These are phyloP conservation scores for Chitala chitala DNA, from an alignment of 2,113 vertebrate genomes.

Conservation along the genomic window DNA sequence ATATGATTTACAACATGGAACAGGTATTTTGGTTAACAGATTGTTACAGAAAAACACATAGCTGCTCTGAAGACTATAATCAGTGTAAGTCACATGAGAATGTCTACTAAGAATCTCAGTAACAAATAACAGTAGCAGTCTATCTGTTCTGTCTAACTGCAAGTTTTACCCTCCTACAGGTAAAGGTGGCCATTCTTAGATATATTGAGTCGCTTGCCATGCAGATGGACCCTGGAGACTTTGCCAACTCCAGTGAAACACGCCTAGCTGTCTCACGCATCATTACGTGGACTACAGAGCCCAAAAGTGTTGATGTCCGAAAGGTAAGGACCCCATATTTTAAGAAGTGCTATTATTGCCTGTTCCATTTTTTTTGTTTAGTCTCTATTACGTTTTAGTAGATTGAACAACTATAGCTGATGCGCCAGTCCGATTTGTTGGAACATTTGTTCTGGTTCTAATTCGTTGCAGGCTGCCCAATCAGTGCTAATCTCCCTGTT, in stretches of 20 bases:
- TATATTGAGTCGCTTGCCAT: constrained; percentile 83
- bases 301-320: constrained; percentile 87
- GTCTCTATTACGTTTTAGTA: background rate
- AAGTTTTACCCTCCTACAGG: constrained; percentile 49
- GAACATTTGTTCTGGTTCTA: background rate
- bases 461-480: constrained; percentile 77
- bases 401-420: background rate
- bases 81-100: background rate
- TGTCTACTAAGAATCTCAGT: constrained; percentile 2
- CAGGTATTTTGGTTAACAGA: background rate
- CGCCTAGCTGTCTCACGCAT: constrained; percentile 90
- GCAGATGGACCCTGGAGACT: constrained; percentile 87
- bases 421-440: background rate
- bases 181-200: constrained; percentile 89
- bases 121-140: background rate
- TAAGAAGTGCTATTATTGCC: background rate
- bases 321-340: constrained; percentile 64
- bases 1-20: background rate
- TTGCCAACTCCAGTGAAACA: constrained; percentile 91
- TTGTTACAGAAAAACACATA: background rate
- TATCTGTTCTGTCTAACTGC: background rate
- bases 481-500: constrained; percentile 88
- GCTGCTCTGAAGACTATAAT: background rate
- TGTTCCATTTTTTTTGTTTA: constrained; percentile 12
- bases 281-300: constrained; percentile 95